Conservation (phyloP, 2,797 vertebrate genomes). For the Poeciliopsis infans region DNA sequence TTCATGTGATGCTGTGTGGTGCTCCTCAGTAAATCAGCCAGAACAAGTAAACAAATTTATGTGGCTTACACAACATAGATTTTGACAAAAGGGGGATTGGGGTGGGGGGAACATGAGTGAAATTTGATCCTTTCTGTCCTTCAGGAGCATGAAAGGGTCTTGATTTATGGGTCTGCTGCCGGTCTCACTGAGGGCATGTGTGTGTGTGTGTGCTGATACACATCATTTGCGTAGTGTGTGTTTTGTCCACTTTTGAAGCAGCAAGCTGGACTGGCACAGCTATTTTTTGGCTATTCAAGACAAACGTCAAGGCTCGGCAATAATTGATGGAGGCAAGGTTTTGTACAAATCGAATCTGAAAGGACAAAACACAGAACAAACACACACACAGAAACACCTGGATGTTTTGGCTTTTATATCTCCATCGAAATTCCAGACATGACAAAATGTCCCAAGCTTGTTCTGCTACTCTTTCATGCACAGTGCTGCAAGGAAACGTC, state of each 20-base stretch:
- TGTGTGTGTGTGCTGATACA: conserved; percentile 16
- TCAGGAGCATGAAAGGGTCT: conserved; percentile 49
- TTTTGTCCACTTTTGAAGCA: conserved; percentile 33
- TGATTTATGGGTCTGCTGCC: conserved; percentile 65
- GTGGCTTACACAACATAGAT: conserved; percentile 55
- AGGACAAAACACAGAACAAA: conserved; percentile 12
- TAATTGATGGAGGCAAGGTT: conserved; percentile 57
- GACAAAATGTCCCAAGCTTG: conserved; percentile 5
- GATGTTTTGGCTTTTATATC: conserved; percentile 10
- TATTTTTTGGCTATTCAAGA: conserved; percentile 38
- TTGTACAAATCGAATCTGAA: conserved; percentile 39
- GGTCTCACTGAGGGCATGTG: conserved; percentile 18
- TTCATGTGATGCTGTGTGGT: conserved; percentile 72
- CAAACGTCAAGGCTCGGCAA: conserved; percentile 39
- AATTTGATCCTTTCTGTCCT: conserved; percentile 72
- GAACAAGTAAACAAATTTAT: conserved; percentile 75
- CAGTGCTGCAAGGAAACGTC: conserved; percentile 14
- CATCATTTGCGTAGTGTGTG: conserved; percentile 29
- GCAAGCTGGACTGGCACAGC: conserved; percentile 28
- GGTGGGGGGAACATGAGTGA: conserved; percentile 48
- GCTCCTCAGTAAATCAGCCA: conserved; percentile 69
- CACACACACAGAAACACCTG: conserved; percentile 10
- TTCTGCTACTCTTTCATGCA: conserved; percentile 29
- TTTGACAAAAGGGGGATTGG: conserved; percentile 38
- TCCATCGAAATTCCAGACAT: conserved; percentile 12